These are phyloP conservation scores for Theristus sp. DNA, from an alignment of 2,888 invertebrate species.

Conservation along the genomic window DNA sequence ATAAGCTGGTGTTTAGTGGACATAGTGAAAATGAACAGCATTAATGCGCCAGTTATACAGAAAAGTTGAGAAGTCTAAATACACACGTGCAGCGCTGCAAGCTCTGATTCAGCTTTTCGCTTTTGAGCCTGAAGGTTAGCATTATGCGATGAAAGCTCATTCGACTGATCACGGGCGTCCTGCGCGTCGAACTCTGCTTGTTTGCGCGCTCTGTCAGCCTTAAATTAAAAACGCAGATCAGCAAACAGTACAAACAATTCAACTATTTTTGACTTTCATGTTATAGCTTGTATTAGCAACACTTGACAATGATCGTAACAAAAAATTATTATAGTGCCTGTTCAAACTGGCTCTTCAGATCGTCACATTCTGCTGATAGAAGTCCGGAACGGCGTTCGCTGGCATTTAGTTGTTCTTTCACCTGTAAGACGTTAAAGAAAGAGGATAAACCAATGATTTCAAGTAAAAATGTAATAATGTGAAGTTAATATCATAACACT, in stretches of 20 bases:
- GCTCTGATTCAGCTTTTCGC: constrained; percentile 95
- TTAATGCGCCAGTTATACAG: background rate
- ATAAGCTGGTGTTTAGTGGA: too few species aligned
- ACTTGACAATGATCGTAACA: too few species aligned
- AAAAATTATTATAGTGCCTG: too few species aligned
- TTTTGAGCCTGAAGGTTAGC: constrained; percentile 76
- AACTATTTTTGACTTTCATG: too few species aligned
- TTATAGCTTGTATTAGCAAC: too few species aligned
- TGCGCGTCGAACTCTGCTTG: constrained; percentile 11
- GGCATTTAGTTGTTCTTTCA: background rate
- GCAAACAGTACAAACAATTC: too few species aligned
- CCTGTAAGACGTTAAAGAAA: too few species aligned
- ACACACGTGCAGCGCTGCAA: constrained; percentile 73
- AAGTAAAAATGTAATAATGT: too few species aligned
- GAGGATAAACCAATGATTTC: too few species aligned
- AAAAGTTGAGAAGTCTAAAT: background rate
- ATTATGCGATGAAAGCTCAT: constrained; percentile 79
- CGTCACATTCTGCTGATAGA: constrained; percentile 88
- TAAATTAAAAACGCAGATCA: background rate
- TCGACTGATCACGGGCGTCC: constrained; percentile 56
- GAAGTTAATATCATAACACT: too few species aligned
- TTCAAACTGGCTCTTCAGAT: constrained; percentile 43
- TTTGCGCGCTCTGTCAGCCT: constrained; percentile 9
- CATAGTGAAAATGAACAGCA: too few species aligned
- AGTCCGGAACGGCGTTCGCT: constrained; percentile 35